Percentiles rank a stretch among this genome's conserved stretches.
phyloP scores from a whole-genome alignment of 2,888 invertebrate genomes.

The Nebria salina region DNA sequence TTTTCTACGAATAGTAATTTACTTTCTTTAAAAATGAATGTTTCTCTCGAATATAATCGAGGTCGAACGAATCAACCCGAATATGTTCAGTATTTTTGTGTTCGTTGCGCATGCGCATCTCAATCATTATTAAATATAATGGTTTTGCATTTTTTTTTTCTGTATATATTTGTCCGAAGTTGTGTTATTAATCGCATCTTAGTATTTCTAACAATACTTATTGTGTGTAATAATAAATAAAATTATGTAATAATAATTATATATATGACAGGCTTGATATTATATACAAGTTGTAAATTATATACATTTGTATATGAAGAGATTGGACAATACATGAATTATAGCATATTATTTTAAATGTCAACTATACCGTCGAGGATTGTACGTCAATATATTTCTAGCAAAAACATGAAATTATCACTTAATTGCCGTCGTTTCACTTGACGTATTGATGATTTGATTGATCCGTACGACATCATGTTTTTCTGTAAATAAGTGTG shows the following conservation, averaged over 20 bases:
- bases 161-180: too few species aligned
- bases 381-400: neutral
- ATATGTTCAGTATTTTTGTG: too few species aligned
- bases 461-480: neutral
- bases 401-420: conserved; percentile 8
- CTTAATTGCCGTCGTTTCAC: neutral
- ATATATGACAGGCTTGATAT: neutral
- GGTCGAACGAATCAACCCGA: too few species aligned
- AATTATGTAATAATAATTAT: neutral
- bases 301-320: neutral
- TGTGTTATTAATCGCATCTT: neutral
- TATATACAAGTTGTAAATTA: neutral
- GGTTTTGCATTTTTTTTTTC: too few species aligned
- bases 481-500: neutral
- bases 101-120: too few species aligned
- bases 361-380: neutral
- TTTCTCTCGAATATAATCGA: too few species aligned
- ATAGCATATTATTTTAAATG: conserved; percentile 11
- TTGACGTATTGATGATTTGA: conserved; percentile 6
- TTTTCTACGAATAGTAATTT: too few species aligned
- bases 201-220: neutral
- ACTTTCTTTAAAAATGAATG: too few species aligned
- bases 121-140: too few species aligned
- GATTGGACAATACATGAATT: neutral
- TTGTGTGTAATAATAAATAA: neutral